These are phyloP conservation scores for Gnathochromis pfefferi DNA, from an alignment of 2,113 vertebrate genomes.

Conservation along the genomic window DNA sequence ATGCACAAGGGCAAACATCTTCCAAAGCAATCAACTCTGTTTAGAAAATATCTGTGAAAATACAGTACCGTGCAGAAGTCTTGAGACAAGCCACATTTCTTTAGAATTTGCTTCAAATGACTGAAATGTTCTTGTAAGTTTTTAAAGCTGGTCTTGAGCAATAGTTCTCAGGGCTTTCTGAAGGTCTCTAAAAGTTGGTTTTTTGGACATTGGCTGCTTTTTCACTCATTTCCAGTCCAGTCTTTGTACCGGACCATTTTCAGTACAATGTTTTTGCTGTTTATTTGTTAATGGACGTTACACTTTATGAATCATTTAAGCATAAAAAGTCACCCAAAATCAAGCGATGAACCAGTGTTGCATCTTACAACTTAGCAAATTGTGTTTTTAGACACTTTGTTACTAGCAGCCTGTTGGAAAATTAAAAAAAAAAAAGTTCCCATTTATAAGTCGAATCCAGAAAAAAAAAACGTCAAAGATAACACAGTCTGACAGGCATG, in stretches of 20 bases:
- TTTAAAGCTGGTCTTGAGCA: not conserved
- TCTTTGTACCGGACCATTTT: not conserved
- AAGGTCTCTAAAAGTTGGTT: not conserved
- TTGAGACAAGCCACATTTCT: not conserved
- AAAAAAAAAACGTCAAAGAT: not conserved
- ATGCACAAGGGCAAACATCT: not conserved
- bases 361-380: not conserved
- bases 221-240: not conserved
- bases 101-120: not conserved
- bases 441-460: not conserved
- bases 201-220: not conserved
- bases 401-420: not conserved
- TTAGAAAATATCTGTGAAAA: not conserved
- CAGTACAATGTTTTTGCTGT: not conserved
- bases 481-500: not conserved
- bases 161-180: fast-evolving
- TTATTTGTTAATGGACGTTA: not conserved
- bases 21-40: not conserved
- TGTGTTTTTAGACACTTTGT: not conserved
- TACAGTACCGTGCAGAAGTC: not conserved
- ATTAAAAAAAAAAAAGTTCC: fast-evolving
- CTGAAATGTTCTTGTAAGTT: not conserved
- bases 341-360: not conserved
- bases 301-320: not conserved
- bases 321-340: not conserved